phyloP scores from a whole-genome alignment of 1,140 invertebrate genomes.

The Cephus cinctus region DNA sequence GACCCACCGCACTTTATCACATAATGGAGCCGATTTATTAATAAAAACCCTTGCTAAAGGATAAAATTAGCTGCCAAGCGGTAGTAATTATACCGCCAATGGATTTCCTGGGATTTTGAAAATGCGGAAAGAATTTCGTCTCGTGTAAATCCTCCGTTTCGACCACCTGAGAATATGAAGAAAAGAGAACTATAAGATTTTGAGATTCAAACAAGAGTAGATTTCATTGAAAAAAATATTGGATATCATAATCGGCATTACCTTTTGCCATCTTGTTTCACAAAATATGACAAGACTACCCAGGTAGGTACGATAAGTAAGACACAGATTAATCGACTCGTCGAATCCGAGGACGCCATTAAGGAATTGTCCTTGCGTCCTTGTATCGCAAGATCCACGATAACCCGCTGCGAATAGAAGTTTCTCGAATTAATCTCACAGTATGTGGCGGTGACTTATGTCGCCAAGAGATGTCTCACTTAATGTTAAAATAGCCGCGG shows the following conservation, averaged over 20 bases:
- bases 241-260: neutral
- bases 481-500: constrained; percentile 15
- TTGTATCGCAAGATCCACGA: constrained; percentile 4
- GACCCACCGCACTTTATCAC: constrained; percentile 6
- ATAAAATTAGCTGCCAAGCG: no score
- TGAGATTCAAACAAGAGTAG: no score
- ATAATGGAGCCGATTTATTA: constrained; percentile 5
- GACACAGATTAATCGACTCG: constrained; percentile 8
- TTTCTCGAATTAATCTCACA: constrained; percentile 18
- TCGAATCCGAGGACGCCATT: constrained; percentile 11
- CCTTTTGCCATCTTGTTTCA: neutral
- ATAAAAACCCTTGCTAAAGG: no score
- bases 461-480: constrained; percentile 7
- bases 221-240: no score
- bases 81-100: no score
- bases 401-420: constrained; percentile 11
- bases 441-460: constrained; percentile 13
- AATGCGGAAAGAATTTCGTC: no score
- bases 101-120: no score
- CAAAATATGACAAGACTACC: constrained; percentile 15
- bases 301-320: constrained; percentile 14
- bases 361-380: neutral
- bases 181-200: no score
- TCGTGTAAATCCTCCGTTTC: no score
- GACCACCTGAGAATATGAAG: no score